A percentile compares a stretch with the other conserved stretches of the same genome.
phyloP scores from a whole-genome alignment of 2,113 vertebrate species.

The Perca schrenkii region DNA sequence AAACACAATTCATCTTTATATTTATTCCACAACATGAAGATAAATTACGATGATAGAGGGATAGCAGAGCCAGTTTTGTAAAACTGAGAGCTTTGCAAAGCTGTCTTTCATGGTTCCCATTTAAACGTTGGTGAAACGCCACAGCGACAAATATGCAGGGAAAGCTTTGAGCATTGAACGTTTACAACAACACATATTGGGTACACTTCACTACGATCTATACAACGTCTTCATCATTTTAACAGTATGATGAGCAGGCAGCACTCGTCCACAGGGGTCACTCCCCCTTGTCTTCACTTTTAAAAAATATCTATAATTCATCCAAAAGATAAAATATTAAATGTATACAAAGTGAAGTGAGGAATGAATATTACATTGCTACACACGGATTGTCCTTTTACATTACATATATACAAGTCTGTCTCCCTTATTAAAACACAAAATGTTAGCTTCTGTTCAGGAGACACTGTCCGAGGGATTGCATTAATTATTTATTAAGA shows the following conservation, averaged over 20 bases:
- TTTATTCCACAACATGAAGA: too few relatives aligned
- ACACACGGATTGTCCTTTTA: constrained; percentile 30
- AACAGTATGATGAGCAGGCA: constrained; percentile 22
- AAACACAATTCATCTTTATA: too few relatives aligned
- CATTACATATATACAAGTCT: constrained; percentile 32
- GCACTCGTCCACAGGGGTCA: constrained; percentile 19
- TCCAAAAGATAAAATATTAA: constrained; percentile 54
- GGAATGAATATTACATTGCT: constrained; percentile 70
- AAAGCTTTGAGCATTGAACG: background rate
- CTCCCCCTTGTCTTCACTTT: constrained; percentile 60
- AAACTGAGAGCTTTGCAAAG: constrained; percentile 7
- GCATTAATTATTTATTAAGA: constrained; percentile 66
- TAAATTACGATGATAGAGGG: background rate
- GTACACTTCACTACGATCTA: background rate
- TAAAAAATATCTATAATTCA: constrained; percentile 77
- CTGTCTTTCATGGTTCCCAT: background rate
- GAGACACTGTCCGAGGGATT: constrained; percentile 39
- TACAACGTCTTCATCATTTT: background rate
- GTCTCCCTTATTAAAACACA: constrained; percentile 43
- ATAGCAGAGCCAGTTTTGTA: background rate
- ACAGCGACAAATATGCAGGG: background rate
- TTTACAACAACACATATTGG: background rate
- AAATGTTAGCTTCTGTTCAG: constrained; percentile 35
- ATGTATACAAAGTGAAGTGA: constrained; percentile 47
- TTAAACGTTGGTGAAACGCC: background rate